Evolutionary conservation across 2,888 invertebrate species (phyloP), one percentile per base, ranked within the genome.

Genomic region (Busseola fusca): DNA sequence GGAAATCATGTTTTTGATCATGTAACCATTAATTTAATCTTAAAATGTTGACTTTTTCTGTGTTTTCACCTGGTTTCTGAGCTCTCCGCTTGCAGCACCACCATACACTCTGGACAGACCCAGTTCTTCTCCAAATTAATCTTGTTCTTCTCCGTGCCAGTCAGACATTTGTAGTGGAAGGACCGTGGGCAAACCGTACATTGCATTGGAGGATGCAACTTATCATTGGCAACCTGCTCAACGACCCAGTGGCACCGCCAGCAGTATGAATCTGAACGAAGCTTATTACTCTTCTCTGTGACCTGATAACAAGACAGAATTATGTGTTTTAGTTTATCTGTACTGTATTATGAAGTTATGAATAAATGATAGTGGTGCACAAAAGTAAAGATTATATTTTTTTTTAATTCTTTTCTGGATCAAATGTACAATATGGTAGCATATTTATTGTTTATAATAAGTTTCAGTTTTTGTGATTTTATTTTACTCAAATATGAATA

Each of bases 61-160:
- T 21, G 14, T 30, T 34, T 48, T 90, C 90, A 97, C 97, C 97
- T 97, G 52, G 97, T 96, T 84, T 97, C 97, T 7, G 97, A 96
- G 88, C 97, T 97, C 91, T 98, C 98, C 12, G 97, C 97, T 85
- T 96, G 96, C 78, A 98, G 94, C 64, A 98, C 96, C 12, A 96
- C 92, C 78, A 97, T 96, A 91, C 99, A 99, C 91, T 99, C 99
- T 0, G 98, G 97, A 89, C 99, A 99, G 64, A 98, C 97, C 98
- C 98, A 98, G 69, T 84, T 93, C 71, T 92, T 93, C 14, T 92
- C 92, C 3, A 80, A 9, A 27, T 80, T 82, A 21, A 91, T 89
- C 96, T 96, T 87, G 95, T 93, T 85, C 89, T 94, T 86, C 74
- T 95, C 95, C 0, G 76, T 96, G 16, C 93, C 91, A 0, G 94